Percentiles rank a stretch among this genome's conserved stretches.
Conservation (phyloP, 2,888 invertebrate species). For the Eulithis prunata region DNA sequence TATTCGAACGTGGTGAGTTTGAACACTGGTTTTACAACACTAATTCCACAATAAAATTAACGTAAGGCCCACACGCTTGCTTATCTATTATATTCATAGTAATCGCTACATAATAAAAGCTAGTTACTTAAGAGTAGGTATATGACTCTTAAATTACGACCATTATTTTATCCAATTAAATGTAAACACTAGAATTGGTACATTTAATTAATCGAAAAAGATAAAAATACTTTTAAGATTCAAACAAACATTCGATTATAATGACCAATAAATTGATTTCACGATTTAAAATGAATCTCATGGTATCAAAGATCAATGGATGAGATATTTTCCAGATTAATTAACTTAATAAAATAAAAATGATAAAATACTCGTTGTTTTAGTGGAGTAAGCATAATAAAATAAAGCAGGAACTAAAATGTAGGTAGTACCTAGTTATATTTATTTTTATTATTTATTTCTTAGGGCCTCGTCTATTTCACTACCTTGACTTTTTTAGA, state of each 20-base stretch:
- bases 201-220: too few species aligned
- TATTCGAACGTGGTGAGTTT: slow-evolving; percentile 80
- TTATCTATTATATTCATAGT: slow-evolving; percentile 8
- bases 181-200: neutral
- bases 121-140: slow-evolving; percentile 30
- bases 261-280: too few species aligned
- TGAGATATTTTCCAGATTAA: neutral
- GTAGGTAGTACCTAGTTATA: neutral
- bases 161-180: slow-evolving; percentile 3
- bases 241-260: too few species aligned
- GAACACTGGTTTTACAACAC: slow-evolving; percentile 55
- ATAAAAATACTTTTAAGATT: neutral
- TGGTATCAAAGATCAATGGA: too few species aligned
- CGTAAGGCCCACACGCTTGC: slow-evolving; percentile 51
- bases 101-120: slow-evolving; percentile 33
- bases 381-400: neutral
- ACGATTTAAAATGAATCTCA: too few species aligned
- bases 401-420: neutral
- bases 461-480: slow-evolving; percentile 5
- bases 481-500: slow-evolving; percentile 16
- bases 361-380: slow-evolving; percentile 1
- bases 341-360: neutral
- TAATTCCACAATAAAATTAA: slow-evolving; percentile 43
- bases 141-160: slow-evolving; percentile 35
- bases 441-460: neutral